phyloP scores from a whole-genome alignment of 2,888 invertebrate genomes.

The Poecilus cupreus region DNA sequence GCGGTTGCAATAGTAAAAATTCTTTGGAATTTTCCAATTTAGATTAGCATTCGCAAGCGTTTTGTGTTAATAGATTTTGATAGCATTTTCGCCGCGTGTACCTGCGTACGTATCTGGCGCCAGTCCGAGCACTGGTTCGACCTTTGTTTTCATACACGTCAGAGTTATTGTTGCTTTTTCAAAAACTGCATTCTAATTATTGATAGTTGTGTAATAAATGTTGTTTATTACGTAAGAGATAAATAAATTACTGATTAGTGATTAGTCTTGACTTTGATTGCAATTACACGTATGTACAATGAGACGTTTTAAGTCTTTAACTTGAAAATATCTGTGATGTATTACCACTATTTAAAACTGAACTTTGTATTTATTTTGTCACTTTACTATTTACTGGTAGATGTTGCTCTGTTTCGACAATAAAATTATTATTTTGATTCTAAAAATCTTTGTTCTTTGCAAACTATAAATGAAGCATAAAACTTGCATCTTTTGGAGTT shows the following conservation, averaged over 20 bases:
- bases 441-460: too few species aligned
- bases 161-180: conserved; percentile 38
- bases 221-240: conserved; percentile 32
- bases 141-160: conserved; percentile 39
- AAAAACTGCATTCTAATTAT: conserved; percentile 41
- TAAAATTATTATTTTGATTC: too few species aligned
- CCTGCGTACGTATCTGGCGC: conserved; percentile 10
- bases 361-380: too few species aligned
- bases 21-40: too few species aligned
- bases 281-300: background rate
- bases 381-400: too few species aligned
- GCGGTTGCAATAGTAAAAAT: too few species aligned
- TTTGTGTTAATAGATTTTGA: background rate
- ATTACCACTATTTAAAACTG: background rate
- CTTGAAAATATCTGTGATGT: background rate
- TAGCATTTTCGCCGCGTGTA: background rate
- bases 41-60: too few species aligned
- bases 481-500: too few species aligned
- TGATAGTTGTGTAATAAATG: conserved; percentile 10
- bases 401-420: too few species aligned
- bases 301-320: background rate
- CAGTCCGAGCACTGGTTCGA: background rate
- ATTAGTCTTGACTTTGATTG: conserved; percentile 30
- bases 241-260: conserved; percentile 21
- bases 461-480: too few species aligned